phyloP scores from a whole-genome alignment of 2,797 vertebrate genomes.

The Arctocebus calabarensis region DNA sequence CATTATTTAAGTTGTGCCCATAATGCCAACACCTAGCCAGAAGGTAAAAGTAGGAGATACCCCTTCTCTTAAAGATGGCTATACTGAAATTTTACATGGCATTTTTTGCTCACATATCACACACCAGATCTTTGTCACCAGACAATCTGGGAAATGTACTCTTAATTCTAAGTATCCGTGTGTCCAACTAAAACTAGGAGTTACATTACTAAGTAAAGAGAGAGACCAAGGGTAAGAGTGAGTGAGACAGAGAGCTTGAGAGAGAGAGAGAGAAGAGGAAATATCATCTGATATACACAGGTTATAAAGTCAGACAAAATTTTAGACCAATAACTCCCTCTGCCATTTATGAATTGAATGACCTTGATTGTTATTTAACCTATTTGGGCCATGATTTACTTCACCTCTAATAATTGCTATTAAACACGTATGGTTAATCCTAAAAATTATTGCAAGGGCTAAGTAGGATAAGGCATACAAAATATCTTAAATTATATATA shows the following conservation, averaged over 20 bases:
- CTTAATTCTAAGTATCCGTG: neutral
- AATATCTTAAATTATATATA: neutral
- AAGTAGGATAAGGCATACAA: neutral
- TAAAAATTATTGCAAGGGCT: neutral
- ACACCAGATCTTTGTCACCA: neutral
- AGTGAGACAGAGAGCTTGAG: no score
- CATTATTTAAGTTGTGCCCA: neutral
- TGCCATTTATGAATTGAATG: neutral
- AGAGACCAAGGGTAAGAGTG: neutral
- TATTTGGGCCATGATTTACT: neutral
- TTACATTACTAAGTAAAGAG: neutral
- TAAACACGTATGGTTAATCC: neutral
- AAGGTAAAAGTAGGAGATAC: neutral
- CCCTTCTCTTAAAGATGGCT: neutral
- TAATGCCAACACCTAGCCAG: neutral
- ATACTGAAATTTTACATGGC: neutral
- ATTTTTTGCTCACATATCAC: neutral
- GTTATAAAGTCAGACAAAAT: slow-evolving; percentile 22
- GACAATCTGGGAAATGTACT: neutral
- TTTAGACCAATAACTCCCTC: neutral
- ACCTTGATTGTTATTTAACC: neutral
- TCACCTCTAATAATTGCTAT: neutral
- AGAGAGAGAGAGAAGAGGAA: neutral
- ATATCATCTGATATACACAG: neutral
- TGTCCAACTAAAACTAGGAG: neutral